Evolutionary conservation across 2,888 invertebrate genomes (phyloP).

Genomic region (Lepidocyrtoides sp.): DNA sequence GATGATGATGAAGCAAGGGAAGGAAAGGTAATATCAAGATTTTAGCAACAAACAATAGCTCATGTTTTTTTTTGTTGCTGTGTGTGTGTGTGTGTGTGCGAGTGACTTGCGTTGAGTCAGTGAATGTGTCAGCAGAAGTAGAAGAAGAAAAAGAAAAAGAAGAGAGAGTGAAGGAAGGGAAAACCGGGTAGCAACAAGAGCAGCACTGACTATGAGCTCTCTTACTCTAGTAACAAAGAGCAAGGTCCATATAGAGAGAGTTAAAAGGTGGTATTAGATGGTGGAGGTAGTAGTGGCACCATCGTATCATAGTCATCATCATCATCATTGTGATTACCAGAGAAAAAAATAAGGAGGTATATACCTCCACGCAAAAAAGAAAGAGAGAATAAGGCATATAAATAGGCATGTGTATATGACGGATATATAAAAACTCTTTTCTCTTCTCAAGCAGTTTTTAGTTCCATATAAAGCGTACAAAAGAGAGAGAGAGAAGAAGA

Average conservation of each 20-base stretch:
- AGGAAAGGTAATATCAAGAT: conserved; percentile 65
- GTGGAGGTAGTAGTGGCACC: conserved; percentile 48
- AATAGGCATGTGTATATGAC: background rate
- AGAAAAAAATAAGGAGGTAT: conserved; percentile 6
- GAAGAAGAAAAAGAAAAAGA: conserved; percentile 38
- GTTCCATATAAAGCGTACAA: conserved; percentile 55
- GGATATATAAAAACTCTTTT: background rate
- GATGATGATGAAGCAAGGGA: background rate
- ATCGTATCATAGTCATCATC: conserved; percentile 26
- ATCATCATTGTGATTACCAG: conserved; percentile 30
- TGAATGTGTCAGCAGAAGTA: conserved; percentile 33
- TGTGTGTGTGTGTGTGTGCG: too few relatives aligned
- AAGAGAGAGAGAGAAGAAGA: background rate
- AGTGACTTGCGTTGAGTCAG: background rate
- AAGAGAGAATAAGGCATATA: background rate
- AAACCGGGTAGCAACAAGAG: conserved; percentile 79
- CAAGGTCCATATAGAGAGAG: background rate
- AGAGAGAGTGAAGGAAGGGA: conserved; percentile 29
- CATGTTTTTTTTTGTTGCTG: too few relatives aligned
- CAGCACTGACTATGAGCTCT: background rate
- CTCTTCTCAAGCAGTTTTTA: conserved; percentile 57
- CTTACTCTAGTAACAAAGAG: background rate
- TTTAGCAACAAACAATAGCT: conserved; percentile 44
- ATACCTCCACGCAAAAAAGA: background rate
- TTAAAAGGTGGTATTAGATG: background rate